These are phyloP conservation scores for Dicrurus megarhynchus DNA, from an alignment of 2,113 vertebrate species.

Conservation along the genomic window DNA sequence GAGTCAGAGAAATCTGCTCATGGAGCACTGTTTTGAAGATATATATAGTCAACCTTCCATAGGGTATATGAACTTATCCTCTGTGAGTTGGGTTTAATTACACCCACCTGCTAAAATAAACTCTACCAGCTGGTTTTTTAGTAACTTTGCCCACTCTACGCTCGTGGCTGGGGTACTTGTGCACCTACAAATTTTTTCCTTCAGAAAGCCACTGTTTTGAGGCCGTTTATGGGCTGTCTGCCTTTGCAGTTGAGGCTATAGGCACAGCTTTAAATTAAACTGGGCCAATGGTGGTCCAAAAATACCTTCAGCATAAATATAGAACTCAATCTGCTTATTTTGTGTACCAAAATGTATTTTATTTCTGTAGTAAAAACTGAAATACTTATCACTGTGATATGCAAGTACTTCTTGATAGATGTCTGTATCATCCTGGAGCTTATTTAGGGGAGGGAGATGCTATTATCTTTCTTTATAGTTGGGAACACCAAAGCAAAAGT, in stretches of 20 bases:
- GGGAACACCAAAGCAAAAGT: not conserved
- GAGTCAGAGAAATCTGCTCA: not conserved
- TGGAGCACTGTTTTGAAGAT: not conserved
- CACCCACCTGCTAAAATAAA: not conserved
- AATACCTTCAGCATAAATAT: not conserved
- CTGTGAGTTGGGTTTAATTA: not conserved
- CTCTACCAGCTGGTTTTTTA: not conserved
- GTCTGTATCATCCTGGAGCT: not conserved
- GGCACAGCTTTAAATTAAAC: not conserved
- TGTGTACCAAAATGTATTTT: not conserved
- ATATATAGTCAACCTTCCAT: accelerated
- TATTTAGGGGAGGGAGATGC: not conserved
- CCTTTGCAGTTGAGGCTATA: not conserved
- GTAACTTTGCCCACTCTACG: not conserved
- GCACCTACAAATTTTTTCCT: not conserved
- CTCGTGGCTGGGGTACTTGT: not conserved
- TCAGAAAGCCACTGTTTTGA: not conserved
- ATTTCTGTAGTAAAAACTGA: not conserved
- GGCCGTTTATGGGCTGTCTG: not conserved
- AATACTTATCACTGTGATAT: not conserved
- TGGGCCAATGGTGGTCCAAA: not conserved
- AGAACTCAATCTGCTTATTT: not conserved
- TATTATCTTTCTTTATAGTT: not conserved
- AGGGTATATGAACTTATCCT: not conserved
- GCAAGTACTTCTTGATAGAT: not conserved